phyloP scores from a whole-genome alignment of 2,113 vertebrate species.

The Poecile atricapillus region DNA sequence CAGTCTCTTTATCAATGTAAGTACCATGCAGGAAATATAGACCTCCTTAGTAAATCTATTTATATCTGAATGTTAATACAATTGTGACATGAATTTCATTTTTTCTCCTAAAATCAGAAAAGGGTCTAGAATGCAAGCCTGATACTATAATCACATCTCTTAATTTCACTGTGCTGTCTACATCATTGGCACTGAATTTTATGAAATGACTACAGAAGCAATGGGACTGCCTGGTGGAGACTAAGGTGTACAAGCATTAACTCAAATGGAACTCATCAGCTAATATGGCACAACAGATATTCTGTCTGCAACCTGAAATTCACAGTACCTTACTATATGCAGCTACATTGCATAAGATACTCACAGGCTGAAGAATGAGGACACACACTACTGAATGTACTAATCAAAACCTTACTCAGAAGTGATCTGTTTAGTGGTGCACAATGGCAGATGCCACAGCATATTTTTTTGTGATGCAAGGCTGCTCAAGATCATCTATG shows the following conservation, averaged over 20 bases:
- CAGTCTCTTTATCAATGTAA: not conserved
- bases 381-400: not conserved
- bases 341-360: not conserved
- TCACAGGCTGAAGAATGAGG: not conserved
- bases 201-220: not conserved
- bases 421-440: constrained; percentile 28
- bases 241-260: constrained; percentile 3
- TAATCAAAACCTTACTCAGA: constrained; percentile 10
- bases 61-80: not conserved
- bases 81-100: not conserved
- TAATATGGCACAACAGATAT: not conserved
- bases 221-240: constrained; percentile 36
- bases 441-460: constrained; percentile 64
- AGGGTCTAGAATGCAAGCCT: not conserved
- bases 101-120: not conserved
- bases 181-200: not conserved
- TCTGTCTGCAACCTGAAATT: not conserved
- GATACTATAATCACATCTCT: not conserved
- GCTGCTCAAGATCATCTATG: constrained; percentile 68
- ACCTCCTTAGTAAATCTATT: not conserved
- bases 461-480: constrained; percentile 71
- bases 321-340: not conserved
- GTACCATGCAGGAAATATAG: not conserved
- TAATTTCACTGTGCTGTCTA: constrained; percentile 10
- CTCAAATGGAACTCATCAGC: constrained; percentile 30